phyloP scores from a whole-genome alignment of 2,113 vertebrate genomes.

The Brachyhypopomus gauderio region DNA sequence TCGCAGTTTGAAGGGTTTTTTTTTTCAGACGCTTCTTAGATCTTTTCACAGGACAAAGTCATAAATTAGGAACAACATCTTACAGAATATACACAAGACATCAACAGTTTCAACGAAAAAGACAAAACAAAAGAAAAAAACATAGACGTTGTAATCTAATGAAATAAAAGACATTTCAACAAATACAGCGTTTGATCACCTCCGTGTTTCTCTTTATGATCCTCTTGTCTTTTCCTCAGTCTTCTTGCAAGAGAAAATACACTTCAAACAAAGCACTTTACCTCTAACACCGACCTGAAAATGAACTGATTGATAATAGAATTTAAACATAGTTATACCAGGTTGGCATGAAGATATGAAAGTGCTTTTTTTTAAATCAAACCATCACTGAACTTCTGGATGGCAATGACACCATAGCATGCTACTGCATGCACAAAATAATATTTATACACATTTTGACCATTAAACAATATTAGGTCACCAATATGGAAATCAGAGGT shows the following conservation, averaged over 20 bases:
- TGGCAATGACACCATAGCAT: slow-evolving; percentile 49
- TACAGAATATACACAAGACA: slow-evolving; percentile 67
- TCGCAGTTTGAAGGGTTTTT: slow-evolving; percentile 64
- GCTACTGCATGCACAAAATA: slow-evolving; percentile 37
- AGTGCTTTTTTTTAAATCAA: slow-evolving; percentile 10
- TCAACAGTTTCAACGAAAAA: slow-evolving; percentile 10
- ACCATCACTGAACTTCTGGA: slow-evolving; percentile 53
- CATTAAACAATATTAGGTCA: slow-evolving; percentile 31
- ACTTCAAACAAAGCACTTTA: background rate
- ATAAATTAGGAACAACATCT: slow-evolving; percentile 61
- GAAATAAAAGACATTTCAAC: slow-evolving; percentile 30
- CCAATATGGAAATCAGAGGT: background rate
- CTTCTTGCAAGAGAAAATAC: background rate
- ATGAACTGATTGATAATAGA: slow-evolving; percentile 50
- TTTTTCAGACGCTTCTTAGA: slow-evolving; percentile 61
- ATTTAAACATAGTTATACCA: background rate
- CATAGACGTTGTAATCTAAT: slow-evolving; percentile 17
- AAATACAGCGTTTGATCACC: slow-evolving; percentile 37
- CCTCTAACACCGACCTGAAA: slow-evolving; percentile 63
- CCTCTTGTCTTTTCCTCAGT: slow-evolving; percentile 31
- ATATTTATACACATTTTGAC: slow-evolving; percentile 3
- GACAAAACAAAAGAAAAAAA: background rate
- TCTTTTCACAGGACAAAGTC: slow-evolving; percentile 59
- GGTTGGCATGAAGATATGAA: slow-evolving; percentile 56
- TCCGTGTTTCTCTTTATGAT: slow-evolving; percentile 35